Conservation (phyloP, 1,140 invertebrate species). For the Drosophila willistoni region DNA sequence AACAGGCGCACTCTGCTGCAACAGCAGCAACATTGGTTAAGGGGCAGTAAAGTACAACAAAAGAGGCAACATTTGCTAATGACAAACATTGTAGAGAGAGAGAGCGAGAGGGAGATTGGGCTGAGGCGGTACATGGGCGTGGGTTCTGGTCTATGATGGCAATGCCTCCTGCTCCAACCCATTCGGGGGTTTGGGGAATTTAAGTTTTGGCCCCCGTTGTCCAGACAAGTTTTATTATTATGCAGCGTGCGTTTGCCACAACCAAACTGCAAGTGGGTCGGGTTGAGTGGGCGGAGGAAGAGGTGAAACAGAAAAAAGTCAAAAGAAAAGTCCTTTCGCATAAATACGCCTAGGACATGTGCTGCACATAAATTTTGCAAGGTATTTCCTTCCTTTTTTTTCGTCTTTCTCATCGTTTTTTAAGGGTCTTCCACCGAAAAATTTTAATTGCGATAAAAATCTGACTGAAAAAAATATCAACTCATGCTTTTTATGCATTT, state of each 20-base stretch:
- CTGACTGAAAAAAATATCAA: conserved; percentile 71
- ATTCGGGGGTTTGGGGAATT: conserved; percentile 15
- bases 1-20: conserved; percentile 26
- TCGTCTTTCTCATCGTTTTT: conserved; percentile 25
- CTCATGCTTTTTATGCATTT: conserved; percentile 75
- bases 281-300: background rate
- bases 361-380: conserved; percentile 68
- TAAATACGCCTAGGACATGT: conserved; percentile 64
- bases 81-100: conserved; percentile 63
- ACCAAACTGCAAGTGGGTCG: conserved; percentile 20
- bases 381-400: conserved; percentile 57
- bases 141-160: background rate
- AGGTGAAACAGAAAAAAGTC: conserved; percentile 6
- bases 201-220: conserved; percentile 22
- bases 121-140: conserved; percentile 33
- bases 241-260: conserved; percentile 66
- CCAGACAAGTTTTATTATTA: conserved; percentile 68
- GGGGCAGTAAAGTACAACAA: conserved; percentile 62
- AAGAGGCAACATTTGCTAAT: conserved; percentile 77
- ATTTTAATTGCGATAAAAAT: conserved; percentile 75
- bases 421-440: conserved; percentile 18
- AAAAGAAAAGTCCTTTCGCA: conserved; percentile 28
- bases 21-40: conserved; percentile 36
- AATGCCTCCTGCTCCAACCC: background rate
- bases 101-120: background rate